Evolutionary conservation across 1,140 invertebrate species (phyloP).

Genomic region (Habropoda laboriosa): DNA sequence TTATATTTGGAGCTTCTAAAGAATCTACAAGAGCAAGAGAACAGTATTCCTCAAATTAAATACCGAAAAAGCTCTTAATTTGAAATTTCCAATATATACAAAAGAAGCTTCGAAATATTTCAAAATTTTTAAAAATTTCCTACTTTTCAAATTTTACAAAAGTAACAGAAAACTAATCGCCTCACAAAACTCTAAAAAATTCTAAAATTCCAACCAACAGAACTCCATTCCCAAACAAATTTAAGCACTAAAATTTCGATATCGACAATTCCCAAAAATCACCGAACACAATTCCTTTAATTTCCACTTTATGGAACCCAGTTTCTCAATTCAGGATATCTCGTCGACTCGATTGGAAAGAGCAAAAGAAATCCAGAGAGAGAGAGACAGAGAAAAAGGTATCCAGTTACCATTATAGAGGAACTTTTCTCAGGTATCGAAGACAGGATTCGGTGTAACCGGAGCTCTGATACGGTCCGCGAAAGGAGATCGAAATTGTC

Average conservation of each 20-base stretch:
- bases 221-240: not conserved
- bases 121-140: no score
- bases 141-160: no score
- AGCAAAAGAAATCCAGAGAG: not conserved
- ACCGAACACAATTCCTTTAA: no score
- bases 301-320: not conserved
- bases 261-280: not conserved
- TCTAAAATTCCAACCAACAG: no score
- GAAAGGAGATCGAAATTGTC: slow-evolving; percentile 46
- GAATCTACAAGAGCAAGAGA: no score
- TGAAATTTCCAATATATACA: no score
- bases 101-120: no score
- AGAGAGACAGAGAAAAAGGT: not conserved
- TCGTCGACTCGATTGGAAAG: not conserved
- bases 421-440: slow-evolving; percentile 1
- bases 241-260: not conserved
- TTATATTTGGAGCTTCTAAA: no score
- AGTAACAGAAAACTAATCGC: no score
- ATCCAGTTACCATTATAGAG: not conserved
- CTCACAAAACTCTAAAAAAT: no score
- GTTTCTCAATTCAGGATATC: not conserved
- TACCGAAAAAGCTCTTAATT: no score
- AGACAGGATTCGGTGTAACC: not conserved
- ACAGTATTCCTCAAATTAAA: no score
- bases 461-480: slow-evolving; percentile 23